A percentile compares a stretch with the other conserved stretches of the same genome.
phyloP scores from a whole-genome alignment of 2,888 invertebrate genomes.

The Epinotia brunnichana region DNA sequence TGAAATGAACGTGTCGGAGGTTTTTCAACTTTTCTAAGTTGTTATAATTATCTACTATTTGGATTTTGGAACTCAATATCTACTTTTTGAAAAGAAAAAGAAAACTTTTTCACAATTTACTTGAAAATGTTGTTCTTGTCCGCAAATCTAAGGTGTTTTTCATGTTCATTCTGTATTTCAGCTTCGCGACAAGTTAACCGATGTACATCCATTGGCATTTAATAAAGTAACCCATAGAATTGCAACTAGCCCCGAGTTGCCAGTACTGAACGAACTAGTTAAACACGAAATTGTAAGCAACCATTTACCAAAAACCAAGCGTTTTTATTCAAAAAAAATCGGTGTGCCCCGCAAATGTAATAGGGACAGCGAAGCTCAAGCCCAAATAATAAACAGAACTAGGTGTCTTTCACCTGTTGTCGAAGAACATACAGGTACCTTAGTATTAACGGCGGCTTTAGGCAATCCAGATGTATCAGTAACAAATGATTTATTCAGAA shows the following conservation, averaged over 20 bases:
- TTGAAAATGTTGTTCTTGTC: too few species aligned
- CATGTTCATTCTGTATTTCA: constrained; percentile 52
- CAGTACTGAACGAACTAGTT: constrained; percentile 64
- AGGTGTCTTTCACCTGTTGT: constrained; percentile 50
- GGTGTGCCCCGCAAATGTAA: background rate
- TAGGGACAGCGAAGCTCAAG: background rate
- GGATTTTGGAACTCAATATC: too few species aligned
- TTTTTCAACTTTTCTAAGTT: too few species aligned
- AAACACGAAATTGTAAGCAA: constrained; percentile 60
- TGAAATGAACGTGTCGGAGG: too few species aligned
- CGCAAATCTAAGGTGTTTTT: background rate
- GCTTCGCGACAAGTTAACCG: constrained; percentile 67
- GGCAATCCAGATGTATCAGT: constrained; percentile 62
- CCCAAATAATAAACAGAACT: constrained; percentile 34
- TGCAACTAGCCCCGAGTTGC: constrained; percentile 61
- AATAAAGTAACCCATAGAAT: constrained; percentile 61
- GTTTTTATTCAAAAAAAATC: too few species aligned
- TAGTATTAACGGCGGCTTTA: constrained; percentile 61
- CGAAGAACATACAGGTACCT: constrained; percentile 55
- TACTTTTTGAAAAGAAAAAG: too few species aligned
- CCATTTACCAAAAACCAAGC: constrained; percentile 46
- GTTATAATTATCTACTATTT: too few species aligned
- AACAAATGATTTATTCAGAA: constrained; percentile 61
- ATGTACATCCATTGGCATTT: constrained; percentile 57
- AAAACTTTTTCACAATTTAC: too few species aligned